These are phyloP conservation scores for Latrodectus hesperus DNA, from an alignment of 2,888 invertebrate species.

Conservation along the genomic window DNA sequence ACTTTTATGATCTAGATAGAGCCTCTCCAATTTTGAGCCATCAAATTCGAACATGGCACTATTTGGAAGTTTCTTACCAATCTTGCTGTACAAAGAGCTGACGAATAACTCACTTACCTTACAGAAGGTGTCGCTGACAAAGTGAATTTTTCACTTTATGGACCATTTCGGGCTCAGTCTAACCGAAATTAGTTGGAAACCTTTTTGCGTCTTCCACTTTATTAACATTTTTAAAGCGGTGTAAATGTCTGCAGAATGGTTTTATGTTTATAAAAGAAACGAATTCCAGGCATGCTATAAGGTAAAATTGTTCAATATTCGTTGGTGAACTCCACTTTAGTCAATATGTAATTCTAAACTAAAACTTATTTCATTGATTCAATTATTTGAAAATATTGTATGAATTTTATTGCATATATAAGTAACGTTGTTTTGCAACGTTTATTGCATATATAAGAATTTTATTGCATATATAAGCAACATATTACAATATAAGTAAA, in stretches of 20 bases:
- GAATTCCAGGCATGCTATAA: conserved; percentile 6
- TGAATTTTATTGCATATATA: no score
- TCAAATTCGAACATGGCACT: conserved; percentile 39
- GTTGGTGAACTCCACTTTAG: neutral
- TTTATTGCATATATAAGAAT: no score
- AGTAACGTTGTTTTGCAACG: no score
- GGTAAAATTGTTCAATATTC: neutral
- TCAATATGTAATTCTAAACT: no score
- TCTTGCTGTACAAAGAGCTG: neutral
- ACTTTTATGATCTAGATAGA: conserved; percentile 33
- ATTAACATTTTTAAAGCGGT: conserved; percentile 57
- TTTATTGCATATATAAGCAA: no score
- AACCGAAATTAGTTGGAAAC: conserved; percentile 48
- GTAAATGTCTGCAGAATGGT: conserved; percentile 52
- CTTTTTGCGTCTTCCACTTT: conserved; percentile 48
- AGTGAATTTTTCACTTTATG: conserved; percentile 30
- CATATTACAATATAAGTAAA: no score
- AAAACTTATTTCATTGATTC: no score
- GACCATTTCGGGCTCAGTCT: conserved; percentile 39
- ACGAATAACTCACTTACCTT: conserved; percentile 33
- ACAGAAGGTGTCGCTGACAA: conserved; percentile 32
- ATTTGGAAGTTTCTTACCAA: conserved; percentile 11
- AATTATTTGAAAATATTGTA: no score
- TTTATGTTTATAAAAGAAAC: conserved; percentile 47
- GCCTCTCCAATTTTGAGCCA: conserved; percentile 34